Percentiles rank a stretch among this genome's conserved stretches.
Evolutionary conservation across 2,888 invertebrate species (phyloP).

Genomic region (Uloborus plumipes): DNA sequence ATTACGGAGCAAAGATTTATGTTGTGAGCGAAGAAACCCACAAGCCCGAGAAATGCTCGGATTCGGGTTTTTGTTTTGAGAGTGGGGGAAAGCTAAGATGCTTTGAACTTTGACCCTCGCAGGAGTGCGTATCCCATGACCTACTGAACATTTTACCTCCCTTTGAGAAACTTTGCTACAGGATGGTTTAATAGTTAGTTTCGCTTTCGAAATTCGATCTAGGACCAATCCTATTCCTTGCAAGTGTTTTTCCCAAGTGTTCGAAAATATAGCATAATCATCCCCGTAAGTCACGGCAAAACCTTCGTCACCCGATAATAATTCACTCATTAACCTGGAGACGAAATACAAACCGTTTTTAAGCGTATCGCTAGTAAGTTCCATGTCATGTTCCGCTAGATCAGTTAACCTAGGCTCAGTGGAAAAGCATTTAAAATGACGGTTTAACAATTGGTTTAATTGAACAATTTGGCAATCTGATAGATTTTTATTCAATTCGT

Average conservation of each 20-base stretch:
- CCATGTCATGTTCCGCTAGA: slow-evolving; percentile 27
- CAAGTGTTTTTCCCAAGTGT: background rate
- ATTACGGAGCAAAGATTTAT: slow-evolving; percentile 3
- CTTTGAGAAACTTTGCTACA: slow-evolving; percentile 20
- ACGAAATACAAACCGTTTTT: no score
- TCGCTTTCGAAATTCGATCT: background rate
- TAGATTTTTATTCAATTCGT: background rate
- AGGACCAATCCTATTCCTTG: background rate
- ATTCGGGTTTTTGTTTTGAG: slow-evolving; percentile 15
- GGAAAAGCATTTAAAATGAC: slow-evolving; percentile 15
- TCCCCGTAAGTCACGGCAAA: background rate
- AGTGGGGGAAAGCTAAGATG: background rate
- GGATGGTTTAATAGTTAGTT: slow-evolving; percentile 16
- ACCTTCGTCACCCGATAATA: background rate
- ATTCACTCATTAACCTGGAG: no score
- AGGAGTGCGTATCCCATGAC: background rate
- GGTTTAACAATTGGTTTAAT: background rate
- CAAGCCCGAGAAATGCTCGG: slow-evolving; percentile 11
- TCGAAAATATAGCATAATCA: slow-evolving; percentile 5
- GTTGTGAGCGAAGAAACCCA: background rate
- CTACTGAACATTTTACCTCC: slow-evolving; percentile 13
- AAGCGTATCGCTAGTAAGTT: background rate
- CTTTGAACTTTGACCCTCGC: slow-evolving; percentile 3
- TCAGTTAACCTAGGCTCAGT: slow-evolving; percentile 21
- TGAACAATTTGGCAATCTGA: background rate